Conservation (phyloP, 1,140 invertebrate genomes). For the Eufriesea mexicana region DNA sequence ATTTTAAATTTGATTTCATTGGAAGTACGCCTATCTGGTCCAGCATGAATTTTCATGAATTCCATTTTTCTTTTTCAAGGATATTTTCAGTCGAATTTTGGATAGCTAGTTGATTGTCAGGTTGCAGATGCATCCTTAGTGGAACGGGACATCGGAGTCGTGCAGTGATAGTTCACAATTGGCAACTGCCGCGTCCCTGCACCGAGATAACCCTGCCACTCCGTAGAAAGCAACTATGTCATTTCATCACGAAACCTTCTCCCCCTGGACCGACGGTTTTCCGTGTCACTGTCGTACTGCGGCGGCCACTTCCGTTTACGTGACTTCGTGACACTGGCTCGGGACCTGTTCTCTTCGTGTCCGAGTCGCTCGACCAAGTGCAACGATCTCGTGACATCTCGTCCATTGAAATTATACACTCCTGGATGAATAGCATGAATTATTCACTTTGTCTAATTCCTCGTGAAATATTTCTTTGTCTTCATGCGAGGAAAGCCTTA, state of each 20-base stretch:
- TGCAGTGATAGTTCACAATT: conserved; percentile 62
- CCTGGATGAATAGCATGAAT: background rate
- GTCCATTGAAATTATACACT: background rate
- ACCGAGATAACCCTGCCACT: conserved; percentile 56
- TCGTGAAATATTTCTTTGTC: too few species aligned
- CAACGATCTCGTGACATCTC: conserved; percentile 35
- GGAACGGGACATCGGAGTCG: conserved; percentile 62
- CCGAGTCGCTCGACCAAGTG: background rate
- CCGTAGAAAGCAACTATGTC: conserved; percentile 65
- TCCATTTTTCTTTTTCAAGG: too few species aligned
- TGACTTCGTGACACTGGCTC: conserved; percentile 51
- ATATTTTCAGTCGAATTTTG: too few species aligned
- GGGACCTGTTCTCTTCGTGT: conserved; percentile 19
- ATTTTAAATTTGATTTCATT: too few species aligned
- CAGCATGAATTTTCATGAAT: too few species aligned
- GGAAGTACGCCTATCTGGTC: too few species aligned
- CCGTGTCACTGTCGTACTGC: conserved; percentile 33
- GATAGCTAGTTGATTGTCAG: too few species aligned
- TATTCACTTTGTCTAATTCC: too few species aligned
- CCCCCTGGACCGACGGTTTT: background rate
- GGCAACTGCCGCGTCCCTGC: conserved; percentile 48
- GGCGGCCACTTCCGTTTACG: conserved; percentile 51
- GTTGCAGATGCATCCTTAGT: background rate
- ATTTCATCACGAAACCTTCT: conserved; percentile 61
- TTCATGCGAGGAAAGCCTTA: too few species aligned